Evolutionary conservation across 2,888 invertebrate species (phyloP), one percentile per base, ranked within the genome.

Genomic region (Linnaemya tessellans): DNA sequence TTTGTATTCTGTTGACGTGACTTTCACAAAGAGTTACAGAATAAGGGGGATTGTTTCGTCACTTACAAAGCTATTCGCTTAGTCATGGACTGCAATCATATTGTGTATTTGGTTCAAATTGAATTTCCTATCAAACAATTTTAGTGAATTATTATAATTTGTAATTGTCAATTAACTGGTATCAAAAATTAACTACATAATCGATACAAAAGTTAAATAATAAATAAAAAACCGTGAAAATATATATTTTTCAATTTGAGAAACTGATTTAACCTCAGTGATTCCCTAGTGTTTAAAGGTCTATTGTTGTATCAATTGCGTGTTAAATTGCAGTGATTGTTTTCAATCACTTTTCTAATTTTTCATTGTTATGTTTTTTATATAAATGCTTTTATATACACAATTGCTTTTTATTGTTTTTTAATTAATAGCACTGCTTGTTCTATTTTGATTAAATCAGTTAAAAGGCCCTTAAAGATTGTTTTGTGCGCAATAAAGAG

Each of bases 111-210:
- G 30, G 18, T 65, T 56, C 54, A 15, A 75, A 54, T 43, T 75
- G 10, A 18, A 68, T 11, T 20, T 71, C 51, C 38, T 60, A 67
- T 70, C 41, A 54, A 68, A 41, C 20, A 84, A 71, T 79, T 84
- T 70, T 75, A 84, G 71, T 84, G 84, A 58, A 71, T 80, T 80
- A 84, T 80, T 75, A 70, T 46, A 77, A 81, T 49, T 79, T 78
- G 60, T 74, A 43, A 74, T 58, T 8, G 58, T 41, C 68, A 79
- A 64, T 84, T 75, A 58, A 70, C 62, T 68, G 4, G 68, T 54
- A 68, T 79, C 68, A 68, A 30, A 41, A 20, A 56, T 38, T 30
- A 30, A 30, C 2, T 30, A 30, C 30, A 5, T 30, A 30, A 3
- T 30, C 2, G 30, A 30, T 30, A 30, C 30, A 30, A 30, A 30